Evolutionary conservation across 2,888 invertebrate species (phyloP), one percentile per base, ranked within the genome.

Genomic region (Xanthorhoe designata): DNA sequence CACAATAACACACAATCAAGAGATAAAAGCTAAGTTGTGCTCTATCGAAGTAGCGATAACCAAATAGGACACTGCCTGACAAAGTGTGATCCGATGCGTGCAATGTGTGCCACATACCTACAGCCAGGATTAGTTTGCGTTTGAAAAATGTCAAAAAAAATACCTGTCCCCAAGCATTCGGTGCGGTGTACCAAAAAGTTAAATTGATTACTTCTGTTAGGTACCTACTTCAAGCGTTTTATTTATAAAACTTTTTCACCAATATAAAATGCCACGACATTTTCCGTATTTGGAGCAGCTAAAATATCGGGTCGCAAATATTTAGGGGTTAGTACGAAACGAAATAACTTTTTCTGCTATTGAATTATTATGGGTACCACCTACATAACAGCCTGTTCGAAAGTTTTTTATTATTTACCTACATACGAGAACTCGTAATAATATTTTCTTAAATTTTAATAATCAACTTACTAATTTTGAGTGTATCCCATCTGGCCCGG

Each of bases 261-360:
- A 84, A 86, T 86, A 85, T 82, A 86, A n/a, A 85, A 85, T 86
- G 85, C 81, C 84, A 77, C 74, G 75, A 77, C 77, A 78, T 74
- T 76, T 73, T n/a, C n/a, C 81, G 83, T 83, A 86, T 84, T 83
- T 75, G 79, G 82, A 82, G 83, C 69, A 69, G 73, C 80, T 78
- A 77, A 83, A 83, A 84, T 82, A 78, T 82, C 75, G 76, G 75
- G 75, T 80, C 79, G 70, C 79, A 78, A 82, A 75, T 79, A 76
- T 83, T 76, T 76, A 58, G 38, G 38, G 51, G 35, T 7, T 17
- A 17, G 47, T 13, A n/a, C 13, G n/a, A 50, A 59, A 51, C 59
- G 51, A 38, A 59, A 59, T 51, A 38, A 59, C 51, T 59, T 51
- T 57, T 51, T 51, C 13, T 51, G 47, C 13, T 7, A 47, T 51